Evolutionary conservation across 2,113 vertebrate genomes (phyloP).

Genomic region (Rhadina sibilatrix): DNA sequence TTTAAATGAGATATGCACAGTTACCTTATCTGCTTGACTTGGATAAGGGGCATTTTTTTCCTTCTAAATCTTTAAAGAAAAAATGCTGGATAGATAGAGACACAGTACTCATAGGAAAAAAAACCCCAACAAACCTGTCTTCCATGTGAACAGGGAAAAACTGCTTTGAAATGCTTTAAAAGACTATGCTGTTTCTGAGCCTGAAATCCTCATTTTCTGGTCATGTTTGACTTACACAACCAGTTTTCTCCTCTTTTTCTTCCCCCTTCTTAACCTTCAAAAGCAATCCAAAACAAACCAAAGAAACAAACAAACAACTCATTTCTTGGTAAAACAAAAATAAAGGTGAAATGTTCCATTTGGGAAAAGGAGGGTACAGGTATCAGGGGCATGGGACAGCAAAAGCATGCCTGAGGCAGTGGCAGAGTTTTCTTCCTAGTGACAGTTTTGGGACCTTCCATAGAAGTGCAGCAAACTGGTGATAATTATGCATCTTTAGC

Average conservation of each 20-base stretch:
- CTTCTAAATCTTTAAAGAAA: not conserved
- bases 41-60: rapidly evolving
- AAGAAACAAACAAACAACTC: slow-evolving; percentile 37
- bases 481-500: slow-evolving; percentile 36
- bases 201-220: not conserved
- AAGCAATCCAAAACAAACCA: slow-evolving; percentile 35
- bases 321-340: slow-evolving; percentile 49
- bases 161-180: not conserved
- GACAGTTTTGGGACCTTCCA: not conserved
- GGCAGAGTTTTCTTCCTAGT: slow-evolving; percentile 21
- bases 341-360: slow-evolving; percentile 39
- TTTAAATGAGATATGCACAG: not conserved
- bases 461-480: slow-evolving; percentile 16
- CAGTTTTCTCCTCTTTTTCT: slow-evolving; percentile 17
- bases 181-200: not conserved
- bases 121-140: too few relatives aligned
- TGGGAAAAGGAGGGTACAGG: slow-evolving; percentile 37
- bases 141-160: not conserved
- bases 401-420: slow-evolving; percentile 62
- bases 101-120: not conserved
- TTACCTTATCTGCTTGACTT: not conserved
- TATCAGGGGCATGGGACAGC: slow-evolving; percentile 43
- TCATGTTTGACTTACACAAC: not conserved
- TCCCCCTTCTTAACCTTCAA: not conserved
- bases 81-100: not conserved